These are phyloP conservation scores for Drosophila nigrodunni DNA, from an alignment of 1,140 invertebrate species.

Conservation along the genomic window DNA sequence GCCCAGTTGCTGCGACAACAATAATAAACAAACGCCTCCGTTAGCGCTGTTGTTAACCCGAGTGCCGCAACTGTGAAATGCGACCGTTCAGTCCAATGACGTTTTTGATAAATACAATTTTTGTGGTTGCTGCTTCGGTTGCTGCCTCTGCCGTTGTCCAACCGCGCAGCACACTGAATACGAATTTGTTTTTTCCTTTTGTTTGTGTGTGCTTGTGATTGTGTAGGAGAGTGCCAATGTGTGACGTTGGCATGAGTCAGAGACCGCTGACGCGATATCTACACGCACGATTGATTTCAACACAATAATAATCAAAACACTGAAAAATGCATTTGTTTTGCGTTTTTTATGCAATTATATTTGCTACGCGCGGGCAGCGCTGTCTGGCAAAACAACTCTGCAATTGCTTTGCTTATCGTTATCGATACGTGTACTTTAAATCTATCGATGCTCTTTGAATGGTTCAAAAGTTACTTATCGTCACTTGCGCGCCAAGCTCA, in stretches of 20 bases:
- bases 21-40: slow-evolving; percentile 38
- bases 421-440: slow-evolving; percentile 14
- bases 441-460: neutral
- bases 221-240: slow-evolving; percentile 1
- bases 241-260: slow-evolving; percentile 48
- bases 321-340: slow-evolving; percentile 43
- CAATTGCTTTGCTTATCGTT: slow-evolving; percentile 8
- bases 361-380: slow-evolving; percentile 38
- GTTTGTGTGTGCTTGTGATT: neutral
- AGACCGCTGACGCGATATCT: slow-evolving; percentile 4
- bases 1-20: slow-evolving; percentile 8
- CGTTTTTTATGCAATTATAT: slow-evolving; percentile 39
- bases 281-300: slow-evolving; percentile 34
- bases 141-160: slow-evolving; percentile 16
- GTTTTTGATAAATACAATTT: slow-evolving; percentile 44
- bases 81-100: slow-evolving; percentile 36
- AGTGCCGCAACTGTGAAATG: slow-evolving; percentile 28
- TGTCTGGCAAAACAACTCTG: slow-evolving; percentile 25
- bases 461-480: neutral
- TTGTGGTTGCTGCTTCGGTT: slow-evolving; percentile 29
- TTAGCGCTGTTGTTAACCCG: slow-evolving; percentile 14
- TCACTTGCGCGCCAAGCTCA: neutral
- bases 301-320: slow-evolving; percentile 30
- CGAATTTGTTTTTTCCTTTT: neutral
- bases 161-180: slow-evolving; percentile 21